Percentiles rank a stretch among this genome's conserved stretches.
These are phyloP conservation scores for Apteryx mantelli DNA, from an alignment of 2,113 vertebrate species.

Conservation along the genomic window DNA sequence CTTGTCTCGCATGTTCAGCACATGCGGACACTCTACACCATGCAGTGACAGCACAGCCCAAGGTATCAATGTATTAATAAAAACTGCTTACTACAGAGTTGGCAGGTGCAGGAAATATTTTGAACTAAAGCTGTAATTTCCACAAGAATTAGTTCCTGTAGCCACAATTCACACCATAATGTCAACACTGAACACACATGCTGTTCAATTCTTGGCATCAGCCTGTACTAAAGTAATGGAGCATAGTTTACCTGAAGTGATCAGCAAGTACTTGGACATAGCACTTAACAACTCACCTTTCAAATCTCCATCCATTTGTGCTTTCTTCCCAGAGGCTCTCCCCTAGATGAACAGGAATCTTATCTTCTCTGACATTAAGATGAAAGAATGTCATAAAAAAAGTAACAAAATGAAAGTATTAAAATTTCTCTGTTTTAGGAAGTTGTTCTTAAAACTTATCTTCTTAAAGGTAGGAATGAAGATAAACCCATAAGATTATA, in stretches of 20 bases:
- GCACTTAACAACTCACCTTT: background rate
- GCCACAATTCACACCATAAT: background rate
- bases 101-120: background rate
- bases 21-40: no score
- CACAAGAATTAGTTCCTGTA: no score
- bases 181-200: fast-evolving
- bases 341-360: fast-evolving
- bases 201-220: fast-evolving
- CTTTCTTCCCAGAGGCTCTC: background rate
- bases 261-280: no score
- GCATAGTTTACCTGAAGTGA: fast-evolving
- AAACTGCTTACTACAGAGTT: no score
- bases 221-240: fast-evolving
- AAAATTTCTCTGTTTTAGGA: background rate
- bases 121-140: background rate
- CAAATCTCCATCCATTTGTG: fast-evolving
- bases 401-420: background rate
- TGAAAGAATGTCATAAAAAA: fast-evolving
- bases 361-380: fast-evolving
- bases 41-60: no score
- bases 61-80: no score
- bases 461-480: background rate
- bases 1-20: no score
- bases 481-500: background rate
- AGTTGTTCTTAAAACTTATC: background rate